A percentile compares a stretch with the other conserved stretches of the same genome.
phyloP scores from a whole-genome alignment of 2,113 vertebrate genomes.

The Glareola pratincola region DNA sequence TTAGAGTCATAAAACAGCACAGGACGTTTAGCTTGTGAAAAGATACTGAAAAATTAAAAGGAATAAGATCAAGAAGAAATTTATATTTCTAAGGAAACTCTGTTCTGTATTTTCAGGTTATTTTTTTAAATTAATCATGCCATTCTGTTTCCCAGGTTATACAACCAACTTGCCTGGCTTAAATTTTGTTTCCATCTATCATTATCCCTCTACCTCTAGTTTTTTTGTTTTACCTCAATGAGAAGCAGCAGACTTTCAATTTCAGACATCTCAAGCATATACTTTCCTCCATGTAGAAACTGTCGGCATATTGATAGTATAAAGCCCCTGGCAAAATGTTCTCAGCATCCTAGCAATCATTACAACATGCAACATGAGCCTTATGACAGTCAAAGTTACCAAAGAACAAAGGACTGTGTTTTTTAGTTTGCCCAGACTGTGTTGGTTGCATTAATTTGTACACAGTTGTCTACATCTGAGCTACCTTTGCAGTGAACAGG shows the following conservation, averaged over 20 bases:
- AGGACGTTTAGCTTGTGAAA: neutral
- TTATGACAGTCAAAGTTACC: neutral
- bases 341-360: neutral
- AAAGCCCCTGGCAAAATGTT: neutral
- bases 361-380: neutral
- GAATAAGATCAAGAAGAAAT: neutral
- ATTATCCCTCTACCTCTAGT: neutral
- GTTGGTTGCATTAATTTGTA: neutral
- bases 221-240: neutral
- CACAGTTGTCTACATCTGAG: neutral
- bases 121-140: neutral
- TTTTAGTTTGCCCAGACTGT: neutral
- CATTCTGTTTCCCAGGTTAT: neutral
- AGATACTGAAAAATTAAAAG: neutral
- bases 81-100: neutral
- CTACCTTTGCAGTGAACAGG: neutral
- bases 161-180: fast-evolving
- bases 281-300: neutral
- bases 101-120: neutral
- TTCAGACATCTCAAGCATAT: neutral
- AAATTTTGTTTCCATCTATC: neutral
- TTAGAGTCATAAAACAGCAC: neutral
- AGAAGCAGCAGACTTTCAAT: neutral
- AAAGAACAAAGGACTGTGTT: neutral
- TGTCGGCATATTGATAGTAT: fast-evolving